Evolutionary conservation across 2,797 vertebrate species (phyloP), one percentile per base, ranked within the genome.

Genomic region (Tauraco hartlaubi): DNA sequence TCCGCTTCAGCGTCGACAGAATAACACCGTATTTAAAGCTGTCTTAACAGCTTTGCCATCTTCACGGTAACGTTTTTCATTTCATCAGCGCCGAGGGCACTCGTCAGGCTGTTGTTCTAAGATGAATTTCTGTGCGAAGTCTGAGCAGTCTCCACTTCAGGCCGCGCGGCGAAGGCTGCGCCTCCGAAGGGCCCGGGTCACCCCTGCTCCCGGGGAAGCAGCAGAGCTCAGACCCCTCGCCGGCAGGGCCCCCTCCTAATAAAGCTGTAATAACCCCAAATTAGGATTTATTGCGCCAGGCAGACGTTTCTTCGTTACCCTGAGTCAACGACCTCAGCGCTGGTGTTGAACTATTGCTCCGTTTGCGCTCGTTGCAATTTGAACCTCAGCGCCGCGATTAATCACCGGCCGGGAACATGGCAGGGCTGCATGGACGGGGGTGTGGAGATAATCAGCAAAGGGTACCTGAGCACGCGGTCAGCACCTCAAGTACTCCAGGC

Each of bases 261-360:
- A 68, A 88, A 88, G 73, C 73, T 11, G 7, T 77, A 86, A 72
- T 33, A 79, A 73, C 39, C 43, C 49, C 13, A 4, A 62, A 63
- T 39, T 26, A 56, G 88, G 85, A 90, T 90, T 94, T 90, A 85
- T 83, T 48, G 71, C 7, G 2, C 61, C 55, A 29, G 15, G 17
- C 41, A 74, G 92, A 72, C 49, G 1, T 55, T 69, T 92, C 84
- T 93, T 77, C 91, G 69, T 76, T 77, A 88, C 25, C 69, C 59
- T 0, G 0, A 95, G 89, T 67, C 71, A 43, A 14, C 64, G 88
- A 82, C 88, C 92, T 74, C 88, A 3, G 49, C 29, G 90, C 12
- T 78, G 86, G 66, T 66, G 82, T 71, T 96, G 96, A 96, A 39
- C 91, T 79, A 71, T 31, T 29, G 90, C 84, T 95, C 92, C 91